phyloP scores from a whole-genome alignment of 2,888 invertebrate species.

The Acrobasis consociella region DNA sequence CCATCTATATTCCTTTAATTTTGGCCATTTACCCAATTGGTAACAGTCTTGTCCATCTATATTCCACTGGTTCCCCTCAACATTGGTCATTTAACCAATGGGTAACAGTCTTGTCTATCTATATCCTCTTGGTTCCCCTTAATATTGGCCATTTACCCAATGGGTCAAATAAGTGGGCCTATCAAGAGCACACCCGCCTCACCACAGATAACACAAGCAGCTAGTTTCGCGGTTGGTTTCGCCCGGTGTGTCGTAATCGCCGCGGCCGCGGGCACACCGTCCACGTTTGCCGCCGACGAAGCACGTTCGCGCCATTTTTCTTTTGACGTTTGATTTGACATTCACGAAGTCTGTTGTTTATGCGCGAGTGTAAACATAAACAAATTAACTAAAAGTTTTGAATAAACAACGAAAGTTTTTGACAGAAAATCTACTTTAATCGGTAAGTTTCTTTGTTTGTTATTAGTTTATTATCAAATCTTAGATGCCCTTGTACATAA shows the following conservation, averaged over 20 bases:
- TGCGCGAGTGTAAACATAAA: constrained; percentile 48
- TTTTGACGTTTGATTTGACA: constrained; percentile 43
- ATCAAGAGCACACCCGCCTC: constrained; percentile 11
- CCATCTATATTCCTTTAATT: background rate
- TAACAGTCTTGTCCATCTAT: too few relatives aligned
- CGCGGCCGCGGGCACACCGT: constrained; percentile 42
- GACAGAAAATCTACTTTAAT: background rate
- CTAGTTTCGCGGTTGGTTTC: constrained; percentile 27
- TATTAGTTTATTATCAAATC: constrained; percentile 2
- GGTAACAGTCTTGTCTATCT: background rate
- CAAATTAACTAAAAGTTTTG: background rate
- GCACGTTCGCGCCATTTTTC: constrained; percentile 47
- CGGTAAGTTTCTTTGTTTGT: constrained; percentile 17
- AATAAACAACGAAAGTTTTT: background rate
- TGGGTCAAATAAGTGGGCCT: background rate
- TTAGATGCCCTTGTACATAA: constrained; percentile 14
- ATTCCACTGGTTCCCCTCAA: too few relatives aligned
- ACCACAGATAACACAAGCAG: constrained; percentile 19
- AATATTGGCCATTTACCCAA: background rate
- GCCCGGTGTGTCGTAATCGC: constrained; percentile 22
- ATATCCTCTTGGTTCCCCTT: background rate
- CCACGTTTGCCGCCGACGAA: constrained; percentile 39
- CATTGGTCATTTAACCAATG: too few relatives aligned
- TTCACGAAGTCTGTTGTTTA: constrained; percentile 37
- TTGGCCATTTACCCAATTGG: background rate